Evolutionary conservation across 2,888 invertebrate species (phyloP).

Genomic region (Lymantria monacha): DNA sequence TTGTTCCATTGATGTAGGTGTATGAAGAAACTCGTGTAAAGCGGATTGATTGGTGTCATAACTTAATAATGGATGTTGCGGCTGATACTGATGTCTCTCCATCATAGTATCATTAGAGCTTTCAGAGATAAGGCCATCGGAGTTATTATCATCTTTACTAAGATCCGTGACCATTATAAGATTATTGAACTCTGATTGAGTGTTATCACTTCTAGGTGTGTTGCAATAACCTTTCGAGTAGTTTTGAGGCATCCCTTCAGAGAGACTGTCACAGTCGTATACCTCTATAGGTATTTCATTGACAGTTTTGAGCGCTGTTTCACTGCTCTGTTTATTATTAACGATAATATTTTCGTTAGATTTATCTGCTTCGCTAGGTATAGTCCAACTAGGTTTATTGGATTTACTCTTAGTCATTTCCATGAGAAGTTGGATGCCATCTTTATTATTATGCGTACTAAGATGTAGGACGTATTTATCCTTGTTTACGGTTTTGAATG

Average conservation of each 20-base stretch:
- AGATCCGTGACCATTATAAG: conserved; percentile 59
- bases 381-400: conserved; percentile 68
- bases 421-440: conserved; percentile 59
- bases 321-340: conserved; percentile 43
- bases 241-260: conserved; percentile 59
- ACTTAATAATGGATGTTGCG: conserved; percentile 53
- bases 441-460: conserved; percentile 74
- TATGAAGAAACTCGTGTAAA: conserved; percentile 61
- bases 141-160: conserved; percentile 68
- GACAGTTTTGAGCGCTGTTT: conserved; percentile 47
- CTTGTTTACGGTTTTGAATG: conserved; percentile 85
- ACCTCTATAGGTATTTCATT: conserved; percentile 69
- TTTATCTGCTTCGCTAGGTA: conserved; percentile 60
- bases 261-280: conserved; percentile 69
- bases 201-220: conserved; percentile 41
- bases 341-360: conserved; percentile 31
- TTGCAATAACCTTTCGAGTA: conserved; percentile 60
- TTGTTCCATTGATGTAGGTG: conserved; percentile 60
- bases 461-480: conserved; percentile 83
- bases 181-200: conserved; percentile 45
- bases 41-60: conserved; percentile 57
- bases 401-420: conserved; percentile 59
- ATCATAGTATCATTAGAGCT: conserved; percentile 59
- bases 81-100: conserved; percentile 57
- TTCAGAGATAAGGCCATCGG: conserved; percentile 67